Conservation (phyloP, 2,888 invertebrate genomes). For the Drosophila histrio region DNA sequence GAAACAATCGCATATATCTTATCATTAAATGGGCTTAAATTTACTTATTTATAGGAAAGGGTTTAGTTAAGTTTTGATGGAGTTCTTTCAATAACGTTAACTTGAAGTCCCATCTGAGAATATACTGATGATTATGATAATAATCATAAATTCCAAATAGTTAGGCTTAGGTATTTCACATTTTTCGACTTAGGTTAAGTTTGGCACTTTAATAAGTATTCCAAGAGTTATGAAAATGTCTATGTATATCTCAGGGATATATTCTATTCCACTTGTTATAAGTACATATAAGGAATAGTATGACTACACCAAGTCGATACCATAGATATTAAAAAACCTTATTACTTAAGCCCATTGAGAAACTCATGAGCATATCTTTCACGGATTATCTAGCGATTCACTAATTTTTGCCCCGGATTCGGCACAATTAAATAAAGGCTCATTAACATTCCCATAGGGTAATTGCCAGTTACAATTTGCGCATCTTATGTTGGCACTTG, state of each 20-base stretch:
- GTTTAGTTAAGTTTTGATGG: conserved; percentile 9
- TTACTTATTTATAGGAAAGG: neutral
- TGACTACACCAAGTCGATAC: no score
- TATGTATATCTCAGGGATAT: no score
- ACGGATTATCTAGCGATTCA: neutral
- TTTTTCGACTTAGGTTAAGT: no score
- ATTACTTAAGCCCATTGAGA: neutral
- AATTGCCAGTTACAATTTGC: conserved; percentile 55
- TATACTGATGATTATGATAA: no score
- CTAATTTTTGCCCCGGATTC: neutral
- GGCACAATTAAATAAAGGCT: conserved; percentile 17
- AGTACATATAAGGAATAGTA: no score
- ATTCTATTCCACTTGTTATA: no score
- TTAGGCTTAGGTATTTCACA: no score
- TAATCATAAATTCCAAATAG: no score
- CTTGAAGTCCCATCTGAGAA: neutral
- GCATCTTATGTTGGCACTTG: conserved; percentile 52
- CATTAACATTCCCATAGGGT: conserved; percentile 59
- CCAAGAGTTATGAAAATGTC: no score
- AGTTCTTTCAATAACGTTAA: neutral
- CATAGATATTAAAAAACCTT: no score
- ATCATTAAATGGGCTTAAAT: conserved; percentile 24
- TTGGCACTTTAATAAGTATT: no score
- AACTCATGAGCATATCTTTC: neutral
- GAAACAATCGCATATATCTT: conserved; percentile 17